Base-by-base conservation (phyloP, 2,113 vertebrate species). In the Scophthalmus maximus region DNA sequence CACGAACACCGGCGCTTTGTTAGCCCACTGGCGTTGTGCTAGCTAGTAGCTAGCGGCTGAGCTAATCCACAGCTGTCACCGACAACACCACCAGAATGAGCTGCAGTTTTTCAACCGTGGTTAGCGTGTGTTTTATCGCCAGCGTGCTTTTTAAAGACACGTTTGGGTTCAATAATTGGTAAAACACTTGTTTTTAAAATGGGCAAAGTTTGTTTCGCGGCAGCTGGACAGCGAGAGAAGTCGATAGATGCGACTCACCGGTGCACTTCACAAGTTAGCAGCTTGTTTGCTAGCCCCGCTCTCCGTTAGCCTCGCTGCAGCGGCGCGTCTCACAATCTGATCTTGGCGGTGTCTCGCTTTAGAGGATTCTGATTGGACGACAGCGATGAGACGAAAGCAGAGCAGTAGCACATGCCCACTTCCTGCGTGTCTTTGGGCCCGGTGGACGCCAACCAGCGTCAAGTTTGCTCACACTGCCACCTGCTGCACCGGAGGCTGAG, bases 321-420 rank as follows among this genome's bases (percentile, higher is more conserved):
- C 87, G 76, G 84, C 63, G 76, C 66, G 69, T 82, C 88, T 88
- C 81, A 76, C 90, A 92, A 93, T 93, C 93, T 92, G 93, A 94
- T 92, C 93, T 94, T 94, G 93, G 93, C 93, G 93, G 93, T 92
- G 93, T 90, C 91, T 90, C 78, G 59, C 60, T 79, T 55, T 68
- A n/a, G 69, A 72, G 67, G n/a, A 0, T 1, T 71, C 51, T 88
- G 89, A 94, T 94, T 94, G 93, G 93, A 57, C 66, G 20, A 51
- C 50, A 30, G 55, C 34, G 22, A 17, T 0, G 34, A 76, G 87
- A 94, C 90, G 91, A 76, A 44, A 9, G 73, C 71, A 59, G 26
- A 57, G 20, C 66, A 69, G 73, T 70, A 63, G 34, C 23, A 58
- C 84, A 68, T 79, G 78, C 88, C 90, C 62, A 69, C 46, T 26